These are phyloP conservation scores for Phyllotis vaccarum DNA, from an alignment of 2,797 vertebrate species.

Conservation along the genomic window DNA sequence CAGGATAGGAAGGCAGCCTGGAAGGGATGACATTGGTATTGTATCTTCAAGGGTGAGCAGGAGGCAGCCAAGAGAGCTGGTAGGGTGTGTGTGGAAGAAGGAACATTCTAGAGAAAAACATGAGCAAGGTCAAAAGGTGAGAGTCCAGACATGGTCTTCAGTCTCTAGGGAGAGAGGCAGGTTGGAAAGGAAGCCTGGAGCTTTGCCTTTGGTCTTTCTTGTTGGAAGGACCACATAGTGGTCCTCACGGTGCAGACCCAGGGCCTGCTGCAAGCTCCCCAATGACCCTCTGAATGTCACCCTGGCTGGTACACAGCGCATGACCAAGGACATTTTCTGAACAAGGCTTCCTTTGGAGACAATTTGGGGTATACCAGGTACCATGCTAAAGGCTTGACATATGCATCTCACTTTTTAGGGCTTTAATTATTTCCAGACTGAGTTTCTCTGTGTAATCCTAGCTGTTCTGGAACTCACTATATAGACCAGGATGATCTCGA, in stretches of 20 bases:
- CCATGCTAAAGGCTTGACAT: accelerated
- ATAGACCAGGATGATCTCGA: neutral
- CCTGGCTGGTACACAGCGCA: neutral
- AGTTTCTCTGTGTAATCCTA: neutral
- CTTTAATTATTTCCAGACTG: neutral
- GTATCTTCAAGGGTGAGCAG: neutral
- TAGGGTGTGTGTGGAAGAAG: neutral
- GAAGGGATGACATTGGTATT: neutral
- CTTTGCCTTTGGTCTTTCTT: neutral
- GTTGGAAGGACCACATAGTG: neutral
- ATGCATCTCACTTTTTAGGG: too few species aligned
- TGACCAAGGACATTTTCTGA: neutral
- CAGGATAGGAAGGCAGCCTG: neutral
- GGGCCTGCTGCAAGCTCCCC: neutral
- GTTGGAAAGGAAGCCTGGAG: too few species aligned
- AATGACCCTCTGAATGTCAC: neutral
- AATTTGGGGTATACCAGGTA: accelerated
- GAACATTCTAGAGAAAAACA: neutral
- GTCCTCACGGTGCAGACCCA: neutral
- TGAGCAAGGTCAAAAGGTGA: neutral
- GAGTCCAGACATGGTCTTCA: neutral
- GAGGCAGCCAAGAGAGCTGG: neutral
- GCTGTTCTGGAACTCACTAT: neutral
- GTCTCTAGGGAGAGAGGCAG: neutral
- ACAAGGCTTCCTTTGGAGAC: neutral